Base-by-base conservation (phyloP, 2,797 vertebrate species). In the Acrossocheilus wenchowensis region DNA sequence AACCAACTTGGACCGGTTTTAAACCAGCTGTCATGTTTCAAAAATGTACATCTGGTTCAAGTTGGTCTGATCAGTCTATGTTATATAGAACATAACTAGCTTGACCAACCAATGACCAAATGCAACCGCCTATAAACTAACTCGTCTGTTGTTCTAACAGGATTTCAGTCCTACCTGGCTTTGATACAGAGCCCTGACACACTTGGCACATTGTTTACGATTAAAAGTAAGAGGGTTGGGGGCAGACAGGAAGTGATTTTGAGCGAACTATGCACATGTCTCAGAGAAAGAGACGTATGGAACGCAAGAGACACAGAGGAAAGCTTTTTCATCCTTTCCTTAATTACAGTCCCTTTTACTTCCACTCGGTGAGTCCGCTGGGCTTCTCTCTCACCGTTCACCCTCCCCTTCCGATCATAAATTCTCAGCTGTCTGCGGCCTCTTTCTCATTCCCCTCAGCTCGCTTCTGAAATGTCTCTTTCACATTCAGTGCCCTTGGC, bases 281-380 rank as follows among this genome's bases (percentile, higher is more conserved):
- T 71, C 48, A 6, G 52, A 45, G 81, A 85, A 66, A 78, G 36
- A 85, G 68, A 86, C 9, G 57, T 68, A 71, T 54, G 73, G 36
- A 85, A 84, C 14, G 43, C 36, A 60, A 72, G 54, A 68, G 74
- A 83, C 79, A 86, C 36, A 23, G 78, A 69, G 66, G 23, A 78
- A 36, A 88, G 75, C n/a, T 68, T 71, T 87, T 79, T 79, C 72
- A 82, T 87, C 43, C 68, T 87, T 75, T 66, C 50, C 54, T 57
- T 90, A 88, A 88, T 87, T 83, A 87, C 82, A 89, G 78, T 79
- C 75, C 82, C 69, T 78, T 77, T 87, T 84, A 89, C 86, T 89
- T 89, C 75, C 71, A 86, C 73, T 82, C 62, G 54, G 52, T 52
- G 81, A 83, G 79, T 85, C 87, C 80, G 52, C 85, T 75, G 81